Conservation (phyloP, 37 sponge, comb jelly and placozoan genomes). For the Agelas oroides region DNA sequence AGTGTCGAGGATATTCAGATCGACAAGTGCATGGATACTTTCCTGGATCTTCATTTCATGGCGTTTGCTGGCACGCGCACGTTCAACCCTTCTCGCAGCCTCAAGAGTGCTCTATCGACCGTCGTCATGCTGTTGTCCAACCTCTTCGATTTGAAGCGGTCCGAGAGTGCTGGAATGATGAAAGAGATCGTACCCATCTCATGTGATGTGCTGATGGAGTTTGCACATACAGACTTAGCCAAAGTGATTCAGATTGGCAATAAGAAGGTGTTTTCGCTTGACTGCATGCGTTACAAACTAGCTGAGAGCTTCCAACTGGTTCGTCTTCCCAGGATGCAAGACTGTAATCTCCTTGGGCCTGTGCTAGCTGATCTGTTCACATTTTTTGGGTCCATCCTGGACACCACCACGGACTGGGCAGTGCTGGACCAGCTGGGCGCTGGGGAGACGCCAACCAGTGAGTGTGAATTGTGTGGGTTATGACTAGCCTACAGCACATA, state of each 20-base stretch:
- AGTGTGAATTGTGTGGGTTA: neutral
- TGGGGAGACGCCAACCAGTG: conserved; percentile 11
- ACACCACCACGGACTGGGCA: conserved; percentile 2
- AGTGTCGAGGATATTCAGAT: conserved; percentile 9
- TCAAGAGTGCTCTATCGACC: conserved; percentile 64
- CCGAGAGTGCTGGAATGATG: neutral
- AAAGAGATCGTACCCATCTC: conserved; percentile 11
- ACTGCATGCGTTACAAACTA: conserved; percentile 18
- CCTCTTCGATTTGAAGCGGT: conserved; percentile 11
- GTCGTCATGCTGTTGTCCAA: neutral
- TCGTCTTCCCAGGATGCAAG: conserved; percentile 7
- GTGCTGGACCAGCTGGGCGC: neutral
- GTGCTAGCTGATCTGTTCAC: conserved; percentile 49
- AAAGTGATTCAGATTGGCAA: conserved; percentile 9
- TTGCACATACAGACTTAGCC: conserved; percentile 13
- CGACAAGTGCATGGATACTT: conserved; percentile 18
- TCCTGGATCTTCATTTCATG: conserved; percentile 45
- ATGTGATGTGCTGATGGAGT: conserved; percentile 45
- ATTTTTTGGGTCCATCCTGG: conserved; percentile 34
- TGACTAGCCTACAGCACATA: no score
- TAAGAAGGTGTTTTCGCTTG: conserved; percentile 12
- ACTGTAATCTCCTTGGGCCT: conserved; percentile 27
- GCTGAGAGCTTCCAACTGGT: conserved; percentile 20
- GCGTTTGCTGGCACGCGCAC: conserved; percentile 62
- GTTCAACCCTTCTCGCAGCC: conserved; percentile 52